Conservation (phyloP, 2,113 vertebrate genomes). For the Corapipo altera region DNA sequence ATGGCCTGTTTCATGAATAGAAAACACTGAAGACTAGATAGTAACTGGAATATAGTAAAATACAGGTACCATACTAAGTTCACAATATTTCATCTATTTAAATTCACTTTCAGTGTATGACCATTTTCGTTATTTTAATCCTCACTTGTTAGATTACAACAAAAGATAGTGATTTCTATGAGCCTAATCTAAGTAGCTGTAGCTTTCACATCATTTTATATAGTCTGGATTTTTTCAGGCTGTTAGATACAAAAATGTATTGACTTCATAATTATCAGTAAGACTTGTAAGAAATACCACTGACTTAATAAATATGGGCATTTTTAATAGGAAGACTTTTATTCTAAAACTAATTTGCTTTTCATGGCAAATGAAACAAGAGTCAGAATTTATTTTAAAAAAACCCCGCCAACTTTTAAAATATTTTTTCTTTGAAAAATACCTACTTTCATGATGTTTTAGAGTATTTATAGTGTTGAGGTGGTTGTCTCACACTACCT, state of each 20-base stretch:
- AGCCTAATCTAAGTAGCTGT: neutral
- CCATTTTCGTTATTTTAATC: neutral
- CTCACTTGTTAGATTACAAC: neutral
- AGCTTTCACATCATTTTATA: neutral
- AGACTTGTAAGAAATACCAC: neutral
- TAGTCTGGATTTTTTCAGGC: neutral
- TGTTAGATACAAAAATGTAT: neutral
- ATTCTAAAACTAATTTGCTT: neutral
- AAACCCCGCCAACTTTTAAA: neutral
- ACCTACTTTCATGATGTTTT: neutral
- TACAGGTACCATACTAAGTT: neutral
- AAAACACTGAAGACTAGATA: neutral
- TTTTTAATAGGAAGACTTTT: neutral
- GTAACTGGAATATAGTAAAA: neutral
- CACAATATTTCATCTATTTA: neutral
- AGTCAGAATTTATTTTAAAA: neutral
- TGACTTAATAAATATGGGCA: neutral
- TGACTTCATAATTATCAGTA: neutral
- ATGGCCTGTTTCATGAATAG: neutral
- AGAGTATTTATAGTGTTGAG: neutral
- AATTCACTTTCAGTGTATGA: neutral
- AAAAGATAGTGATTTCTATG: neutral
- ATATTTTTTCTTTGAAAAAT: neutral
- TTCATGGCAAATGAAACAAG: neutral
- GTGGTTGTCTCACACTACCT: neutral